phyloP scores from a whole-genome alignment of 2,888 invertebrate species.

The Pinctada fucata region DNA sequence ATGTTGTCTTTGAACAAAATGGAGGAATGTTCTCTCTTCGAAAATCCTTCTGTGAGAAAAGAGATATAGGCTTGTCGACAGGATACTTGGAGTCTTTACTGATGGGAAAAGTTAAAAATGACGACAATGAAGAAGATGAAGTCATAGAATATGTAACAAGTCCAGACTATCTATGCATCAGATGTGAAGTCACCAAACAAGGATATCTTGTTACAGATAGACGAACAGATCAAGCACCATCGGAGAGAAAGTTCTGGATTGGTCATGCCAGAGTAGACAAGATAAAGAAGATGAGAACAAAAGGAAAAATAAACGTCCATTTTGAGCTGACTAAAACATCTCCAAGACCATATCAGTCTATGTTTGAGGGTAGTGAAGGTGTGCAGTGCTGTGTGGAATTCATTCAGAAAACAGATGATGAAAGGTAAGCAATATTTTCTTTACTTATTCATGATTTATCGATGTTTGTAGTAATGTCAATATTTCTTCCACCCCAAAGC shows the following conservation, averaged over 20 bases:
- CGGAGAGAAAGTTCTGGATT: constrained; percentile 28
- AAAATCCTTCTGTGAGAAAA: constrained; percentile 30
- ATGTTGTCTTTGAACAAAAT: constrained; percentile 25
- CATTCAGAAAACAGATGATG: constrained; percentile 8
- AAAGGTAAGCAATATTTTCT: constrained; percentile 21
- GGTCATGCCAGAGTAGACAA: constrained; percentile 37
- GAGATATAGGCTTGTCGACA: constrained; percentile 41
- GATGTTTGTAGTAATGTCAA: neutral
- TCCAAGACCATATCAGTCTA: constrained; percentile 3
- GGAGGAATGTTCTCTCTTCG: constrained; percentile 36
- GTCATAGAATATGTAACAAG: constrained; percentile 16
- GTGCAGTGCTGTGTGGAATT: constrained; percentile 33
- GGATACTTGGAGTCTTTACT: constrained; percentile 19
- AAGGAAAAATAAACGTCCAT: constrained; percentile 24
- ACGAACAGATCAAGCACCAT: constrained; percentile 2
- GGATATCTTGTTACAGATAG: constrained; percentile 5
- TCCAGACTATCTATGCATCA: constrained; percentile 36
- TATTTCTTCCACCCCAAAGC: neutral
- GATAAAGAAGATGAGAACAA: constrained; percentile 17
- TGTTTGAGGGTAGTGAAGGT: neutral
- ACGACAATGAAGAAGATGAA: constrained; percentile 1
- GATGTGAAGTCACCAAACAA: constrained; percentile 13
- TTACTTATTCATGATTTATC: neutral
- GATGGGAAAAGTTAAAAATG: constrained; percentile 10
- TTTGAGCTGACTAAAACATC: constrained; percentile 35